Evolutionary conservation across 2,888 invertebrate genomes (phyloP).

Genomic region (Ectobius pallidus): DNA sequence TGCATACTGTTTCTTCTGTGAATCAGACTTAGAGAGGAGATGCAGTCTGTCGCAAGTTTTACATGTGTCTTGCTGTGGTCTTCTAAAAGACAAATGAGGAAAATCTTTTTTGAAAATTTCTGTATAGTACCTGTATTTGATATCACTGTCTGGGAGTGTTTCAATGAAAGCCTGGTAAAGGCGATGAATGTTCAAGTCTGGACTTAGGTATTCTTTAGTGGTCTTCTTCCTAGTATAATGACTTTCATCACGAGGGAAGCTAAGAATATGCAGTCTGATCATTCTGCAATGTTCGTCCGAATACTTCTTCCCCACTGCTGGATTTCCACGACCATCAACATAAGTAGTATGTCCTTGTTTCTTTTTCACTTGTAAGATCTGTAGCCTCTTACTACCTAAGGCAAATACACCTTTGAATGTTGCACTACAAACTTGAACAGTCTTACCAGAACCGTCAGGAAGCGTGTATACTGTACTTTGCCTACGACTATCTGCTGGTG

Average conservation of each 20-base stretch:
- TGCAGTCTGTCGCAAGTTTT: neutral
- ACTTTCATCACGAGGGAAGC: neutral
- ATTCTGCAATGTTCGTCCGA: neutral
- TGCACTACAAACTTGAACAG: neutral
- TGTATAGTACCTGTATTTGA: neutral
- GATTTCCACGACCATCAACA: no score
- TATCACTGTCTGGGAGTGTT: no score
- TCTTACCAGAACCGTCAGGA: neutral
- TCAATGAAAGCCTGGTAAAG: neutral
- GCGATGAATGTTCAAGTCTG: neutral
- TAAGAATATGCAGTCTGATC: neutral
- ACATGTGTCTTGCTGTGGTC: neutral
- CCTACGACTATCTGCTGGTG: neutral
- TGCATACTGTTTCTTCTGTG: neutral
- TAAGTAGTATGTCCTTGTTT: no score
- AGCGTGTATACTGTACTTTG: neutral
- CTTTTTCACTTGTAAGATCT: neutral
- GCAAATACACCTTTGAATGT: neutral
- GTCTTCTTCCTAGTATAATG: neutral
- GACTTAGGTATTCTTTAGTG: neutral
- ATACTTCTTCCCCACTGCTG: neutral
- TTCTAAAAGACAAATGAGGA: neutral
- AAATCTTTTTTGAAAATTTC: neutral
- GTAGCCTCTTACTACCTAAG: neutral
- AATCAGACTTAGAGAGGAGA: neutral